Conservation (phyloP, 2,113 vertebrate species). For the Bambusicola thoracicus region DNA sequence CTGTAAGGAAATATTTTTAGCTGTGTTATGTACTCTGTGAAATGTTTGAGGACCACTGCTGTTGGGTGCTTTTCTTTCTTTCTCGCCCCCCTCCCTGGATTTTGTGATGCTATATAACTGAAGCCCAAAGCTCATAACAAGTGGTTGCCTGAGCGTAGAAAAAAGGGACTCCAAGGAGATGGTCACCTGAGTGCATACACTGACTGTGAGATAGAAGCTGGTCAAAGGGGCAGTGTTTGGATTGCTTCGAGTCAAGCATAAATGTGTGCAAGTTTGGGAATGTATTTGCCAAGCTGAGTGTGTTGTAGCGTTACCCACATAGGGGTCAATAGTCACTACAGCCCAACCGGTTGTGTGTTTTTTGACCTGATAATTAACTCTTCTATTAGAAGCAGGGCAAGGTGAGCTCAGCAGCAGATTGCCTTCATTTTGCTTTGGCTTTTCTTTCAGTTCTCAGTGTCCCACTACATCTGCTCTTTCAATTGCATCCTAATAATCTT, state of each 20-base stretch:
- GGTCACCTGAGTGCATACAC: rapidly evolving
- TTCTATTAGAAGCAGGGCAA: background rate
- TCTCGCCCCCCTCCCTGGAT: background rate
- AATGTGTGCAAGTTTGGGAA: background rate
- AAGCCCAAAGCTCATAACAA: background rate
- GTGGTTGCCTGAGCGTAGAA: background rate
- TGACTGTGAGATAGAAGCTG: background rate
- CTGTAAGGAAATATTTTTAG: background rate
- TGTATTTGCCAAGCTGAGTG: constrained; percentile 12
- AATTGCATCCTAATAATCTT: background rate
- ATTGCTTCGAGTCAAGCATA: constrained; percentile 18
- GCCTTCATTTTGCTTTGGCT: background rate
- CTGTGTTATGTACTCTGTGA: background rate
- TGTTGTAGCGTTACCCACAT: background rate
- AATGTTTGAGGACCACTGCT: background rate
- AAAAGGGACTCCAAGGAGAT: background rate
- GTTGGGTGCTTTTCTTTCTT: background rate
- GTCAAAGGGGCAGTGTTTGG: constrained; percentile 20
- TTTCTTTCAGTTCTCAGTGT: background rate
- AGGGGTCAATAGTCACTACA: constrained; percentile 8
- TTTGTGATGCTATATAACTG: background rate
- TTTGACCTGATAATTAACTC: constrained; percentile 28
- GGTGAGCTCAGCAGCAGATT: background rate
- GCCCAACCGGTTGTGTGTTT: background rate
- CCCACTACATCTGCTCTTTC: background rate